A percentile compares a stretch with the other conserved stretches of the same genome.
Evolutionary conservation across 2,797 vertebrate genomes (phyloP).

Genomic region (Gastrophryne carolinensis): DNA sequence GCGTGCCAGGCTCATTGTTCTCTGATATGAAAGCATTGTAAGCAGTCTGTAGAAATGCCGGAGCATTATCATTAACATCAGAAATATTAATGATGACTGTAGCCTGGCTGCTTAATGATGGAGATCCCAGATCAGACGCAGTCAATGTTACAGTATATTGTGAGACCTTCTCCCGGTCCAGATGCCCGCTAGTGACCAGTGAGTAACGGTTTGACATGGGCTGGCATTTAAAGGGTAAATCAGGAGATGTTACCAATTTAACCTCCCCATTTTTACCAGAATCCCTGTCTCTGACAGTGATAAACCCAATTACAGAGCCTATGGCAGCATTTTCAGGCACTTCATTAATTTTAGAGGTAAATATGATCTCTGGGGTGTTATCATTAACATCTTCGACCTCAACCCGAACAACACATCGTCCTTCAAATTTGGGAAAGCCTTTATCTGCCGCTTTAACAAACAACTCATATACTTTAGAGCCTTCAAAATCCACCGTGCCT

Average conservation of each 20-base stretch:
- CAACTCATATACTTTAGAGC: conserved; percentile 5
- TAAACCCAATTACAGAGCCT: conserved; percentile 84
- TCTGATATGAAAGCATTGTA: conserved; percentile 88
- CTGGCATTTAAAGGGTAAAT: conserved; percentile 85
- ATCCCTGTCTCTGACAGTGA: conserved; percentile 85
- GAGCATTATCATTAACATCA: conserved; percentile 93
- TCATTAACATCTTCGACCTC: conserved; percentile 89
- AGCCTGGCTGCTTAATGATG: conserved; percentile 76
- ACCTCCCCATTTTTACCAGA: conserved; percentile 85
- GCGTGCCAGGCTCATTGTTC: conserved; percentile 81
- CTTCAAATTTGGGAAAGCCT: conserved; percentile 74
- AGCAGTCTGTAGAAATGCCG: conserved; percentile 81
- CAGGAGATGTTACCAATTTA: conserved; percentile 71
- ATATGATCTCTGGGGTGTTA: conserved; percentile 83
- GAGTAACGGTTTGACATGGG: conserved; percentile 85
- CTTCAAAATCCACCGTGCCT: conserved; percentile 2
- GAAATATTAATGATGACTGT: conserved; percentile 83
- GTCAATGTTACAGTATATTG: conserved; percentile 80
- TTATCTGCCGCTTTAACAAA: conserved; percentile 13
- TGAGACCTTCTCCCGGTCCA: conserved; percentile 83
- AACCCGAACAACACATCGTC: conserved; percentile 86
- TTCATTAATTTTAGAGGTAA: conserved; percentile 81
- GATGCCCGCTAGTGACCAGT: conserved; percentile 73
- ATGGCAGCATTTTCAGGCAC: conserved; percentile 80
- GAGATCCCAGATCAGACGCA: conserved; percentile 82